Conservation (phyloP, 30 jellyfish, hydroid and myxozoan genomes). For the Aurelia aurita region DNA sequence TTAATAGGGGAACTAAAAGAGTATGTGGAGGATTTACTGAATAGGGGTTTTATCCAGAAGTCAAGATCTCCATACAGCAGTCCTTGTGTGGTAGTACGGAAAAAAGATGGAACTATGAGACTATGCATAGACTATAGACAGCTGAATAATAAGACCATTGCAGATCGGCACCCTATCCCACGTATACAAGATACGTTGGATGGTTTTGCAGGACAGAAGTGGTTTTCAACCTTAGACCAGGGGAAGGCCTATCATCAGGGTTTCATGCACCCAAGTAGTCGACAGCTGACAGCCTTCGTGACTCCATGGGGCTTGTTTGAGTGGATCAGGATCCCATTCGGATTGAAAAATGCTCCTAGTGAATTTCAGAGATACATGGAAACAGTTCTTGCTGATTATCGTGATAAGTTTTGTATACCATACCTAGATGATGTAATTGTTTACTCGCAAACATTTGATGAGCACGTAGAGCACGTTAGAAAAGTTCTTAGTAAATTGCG, state of each 20-base stretch:
- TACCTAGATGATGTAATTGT: too few species aligned
- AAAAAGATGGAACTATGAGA: slow-evolving; percentile 34
- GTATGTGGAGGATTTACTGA: slow-evolving; percentile 20
- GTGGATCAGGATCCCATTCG: too few species aligned
- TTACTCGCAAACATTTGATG: too few species aligned
- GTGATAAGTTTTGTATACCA: too few species aligned
- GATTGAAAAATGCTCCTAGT: too few species aligned
- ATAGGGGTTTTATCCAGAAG: slow-evolving; percentile 27
- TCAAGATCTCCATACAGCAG: slow-evolving; percentile 34
- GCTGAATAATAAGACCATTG: slow-evolving; percentile 23
- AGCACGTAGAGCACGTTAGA: too few species aligned
- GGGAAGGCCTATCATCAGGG: too few species aligned
- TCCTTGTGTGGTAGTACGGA: slow-evolving; percentile 41
- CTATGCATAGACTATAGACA: slow-evolving; percentile 35
- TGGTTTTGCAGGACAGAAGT: slow-evolving; percentile 29
- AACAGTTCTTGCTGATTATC: not conserved
- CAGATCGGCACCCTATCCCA: slow-evolving; percentile 70
- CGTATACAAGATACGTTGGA: slow-evolving; percentile 43
- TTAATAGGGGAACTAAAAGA: slow-evolving; percentile 33
- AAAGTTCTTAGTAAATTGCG: too few species aligned
- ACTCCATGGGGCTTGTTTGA: too few species aligned
- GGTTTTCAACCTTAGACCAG: slow-evolving; percentile 50
- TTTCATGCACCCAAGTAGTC: too few species aligned
- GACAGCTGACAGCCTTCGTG: too few species aligned
- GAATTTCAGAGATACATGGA: too few species aligned